Evolutionary conservation across 2,113 vertebrate species (phyloP).

Genomic region (Eretmodus cyanostictus): DNA sequence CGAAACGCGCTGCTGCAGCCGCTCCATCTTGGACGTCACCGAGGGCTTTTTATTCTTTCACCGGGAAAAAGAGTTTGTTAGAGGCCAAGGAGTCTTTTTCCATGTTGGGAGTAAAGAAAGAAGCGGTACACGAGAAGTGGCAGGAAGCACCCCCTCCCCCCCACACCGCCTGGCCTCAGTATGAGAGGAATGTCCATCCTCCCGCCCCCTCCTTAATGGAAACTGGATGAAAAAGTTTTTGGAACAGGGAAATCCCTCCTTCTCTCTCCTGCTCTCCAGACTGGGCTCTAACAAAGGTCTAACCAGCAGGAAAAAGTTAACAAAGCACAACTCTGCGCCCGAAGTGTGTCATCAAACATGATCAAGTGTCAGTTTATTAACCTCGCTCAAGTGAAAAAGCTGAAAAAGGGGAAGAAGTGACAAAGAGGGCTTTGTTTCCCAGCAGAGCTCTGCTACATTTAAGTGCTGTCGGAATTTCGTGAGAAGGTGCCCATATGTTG

Average conservation of each 20-base stretch:
- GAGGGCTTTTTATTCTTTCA: background rate
- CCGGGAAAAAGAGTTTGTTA: background rate
- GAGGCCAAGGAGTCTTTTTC: background rate
- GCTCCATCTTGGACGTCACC: background rate
- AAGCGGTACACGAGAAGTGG: background rate
- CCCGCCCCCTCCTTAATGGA: background rate
- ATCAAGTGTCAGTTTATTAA: rapidly evolving
- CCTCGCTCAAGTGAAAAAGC: background rate
- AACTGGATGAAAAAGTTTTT: background rate
- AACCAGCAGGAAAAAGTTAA: too few relatives aligned
- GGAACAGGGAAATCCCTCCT: conserved; percentile 7
- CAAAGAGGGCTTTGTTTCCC: background rate
- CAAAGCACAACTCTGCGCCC: background rate
- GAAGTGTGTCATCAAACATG: rapidly evolving
- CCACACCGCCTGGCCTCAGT: background rate
- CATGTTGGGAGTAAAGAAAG: background rate
- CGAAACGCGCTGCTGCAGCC: background rate
- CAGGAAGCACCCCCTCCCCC: conserved; percentile 13
- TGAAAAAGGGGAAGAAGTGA: background rate
- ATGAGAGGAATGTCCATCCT: conserved; percentile 31
- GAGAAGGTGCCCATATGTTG: background rate
- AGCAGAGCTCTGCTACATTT: background rate
- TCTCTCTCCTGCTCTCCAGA: background rate
- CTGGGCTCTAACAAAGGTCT: background rate
- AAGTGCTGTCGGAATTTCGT: background rate